These are phyloP conservation scores for Prostheceraeus crozeri DNA, from an alignment of 2,888 invertebrate genomes.

Conservation along the genomic window DNA sequence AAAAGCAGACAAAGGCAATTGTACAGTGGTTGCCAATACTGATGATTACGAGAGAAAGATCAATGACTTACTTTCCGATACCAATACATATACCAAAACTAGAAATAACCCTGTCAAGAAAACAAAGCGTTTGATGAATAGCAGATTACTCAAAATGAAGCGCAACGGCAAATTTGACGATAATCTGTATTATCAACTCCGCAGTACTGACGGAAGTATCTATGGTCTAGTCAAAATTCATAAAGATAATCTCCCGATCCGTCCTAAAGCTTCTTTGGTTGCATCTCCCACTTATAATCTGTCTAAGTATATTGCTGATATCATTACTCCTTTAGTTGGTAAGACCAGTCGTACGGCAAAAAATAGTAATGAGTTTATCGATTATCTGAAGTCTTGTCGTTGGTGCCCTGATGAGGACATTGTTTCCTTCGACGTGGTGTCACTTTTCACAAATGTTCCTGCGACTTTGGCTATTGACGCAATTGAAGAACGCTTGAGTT, in stretches of 20 bases:
- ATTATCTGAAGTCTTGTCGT: background rate
- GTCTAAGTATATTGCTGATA: conserved; percentile 20
- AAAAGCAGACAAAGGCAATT: conserved; percentile 11
- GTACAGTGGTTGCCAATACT: conserved; percentile 11
- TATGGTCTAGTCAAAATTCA: conserved; percentile 18
- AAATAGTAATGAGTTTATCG: background rate
- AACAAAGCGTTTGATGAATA: conserved; percentile 1
- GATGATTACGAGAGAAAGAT: conserved; percentile 14
- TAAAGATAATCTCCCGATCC: background rate
- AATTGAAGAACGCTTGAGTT: background rate
- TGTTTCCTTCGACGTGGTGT: conserved; percentile 17
- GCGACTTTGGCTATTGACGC: background rate
- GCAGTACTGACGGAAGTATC: conserved; percentile 17
- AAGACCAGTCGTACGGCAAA: background rate
- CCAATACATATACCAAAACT: background rate
- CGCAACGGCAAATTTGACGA: conserved; percentile 11
- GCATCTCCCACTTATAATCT: background rate
- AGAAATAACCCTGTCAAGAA: conserved; percentile 1
- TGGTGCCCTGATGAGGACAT: background rate
- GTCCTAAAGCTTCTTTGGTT: conserved; percentile 22
- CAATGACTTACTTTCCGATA: background rate
- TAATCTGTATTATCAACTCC: background rate
- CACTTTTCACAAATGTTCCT: conserved; percentile 9
- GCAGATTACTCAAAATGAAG: background rate
- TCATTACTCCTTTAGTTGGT: conserved; percentile 8